Base-by-base conservation (phyloP, 2,888 invertebrate species). In the Limnephilus auricula region DNA sequence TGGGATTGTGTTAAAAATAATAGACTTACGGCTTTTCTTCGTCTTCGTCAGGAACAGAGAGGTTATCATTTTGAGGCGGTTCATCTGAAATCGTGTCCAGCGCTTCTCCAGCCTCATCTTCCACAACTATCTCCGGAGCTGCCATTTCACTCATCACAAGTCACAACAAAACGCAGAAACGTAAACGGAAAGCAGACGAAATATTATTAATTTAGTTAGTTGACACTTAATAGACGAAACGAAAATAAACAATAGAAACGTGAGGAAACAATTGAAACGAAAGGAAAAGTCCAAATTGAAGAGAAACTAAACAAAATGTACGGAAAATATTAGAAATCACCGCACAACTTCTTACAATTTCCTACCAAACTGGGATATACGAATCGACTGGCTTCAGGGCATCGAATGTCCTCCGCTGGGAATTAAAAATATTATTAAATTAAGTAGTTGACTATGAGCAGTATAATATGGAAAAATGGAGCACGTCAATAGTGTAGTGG, bases 71-170 rank as follows among this genome's bases (percentile, higher is more conserved):
- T 78, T 45, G 84, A 80, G 82, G 85, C 25, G 89, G 25, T 31
- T 90, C 90, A 25, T 79, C 25, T 25, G 50, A 78, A 13, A 40
- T 87, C 86, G 89, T 83, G 78, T 95, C 94, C 90, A 94, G 94
- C 93, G 93, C 94, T 50, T 94, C 94, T 34, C 94, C 94, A 82
- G 93, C 92, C 79, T 94, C 94, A 13, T 94, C 94, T 93, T 95
- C 95, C 94, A 95, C 95, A 91, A 94, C 94, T 94, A 95, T 95
- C 93, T 95, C 94, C 50, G 95, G 95, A 93, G 94, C 94, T 18
- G 85, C 86, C 83, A 89, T 40, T 90, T 94, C 95, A 95, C 95
- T 95, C 95, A 95, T 95, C 88, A 88, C 86, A 50, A 30, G 80
- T 32, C 32, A 80, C 30, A 80, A 80, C 32, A 32, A 80, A 9